Base-by-base conservation (phyloP, 2,113 vertebrate species). In the Cricetomys ansorgei region DNA sequence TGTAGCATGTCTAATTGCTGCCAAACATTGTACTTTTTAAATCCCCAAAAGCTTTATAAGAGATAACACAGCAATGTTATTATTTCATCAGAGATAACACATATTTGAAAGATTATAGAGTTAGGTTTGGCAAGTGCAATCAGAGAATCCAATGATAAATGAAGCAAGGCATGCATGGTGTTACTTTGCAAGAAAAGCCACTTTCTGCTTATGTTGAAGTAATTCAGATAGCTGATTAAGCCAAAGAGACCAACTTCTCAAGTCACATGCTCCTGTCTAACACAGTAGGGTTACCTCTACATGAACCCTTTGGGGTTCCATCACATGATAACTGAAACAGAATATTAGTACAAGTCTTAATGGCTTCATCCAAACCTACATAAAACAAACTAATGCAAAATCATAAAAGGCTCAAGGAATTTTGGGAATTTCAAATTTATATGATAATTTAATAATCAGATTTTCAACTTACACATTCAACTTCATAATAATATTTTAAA, bases 111-210 rank as follows among this genome's bases (percentile, higher is more conserved):
- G 97, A 97, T 97, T 96, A 98, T 7, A 91, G 92, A 97, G 98
- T 98, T 98, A 99, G 98, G 97, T 94, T 98, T 94, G 98, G 97
- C 96, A 98, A 98, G 97, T 84, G 98, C 97, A 98, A 97, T 98
- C 94, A 97, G 98, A 97, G 96, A 97, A 97, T 97, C 98, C 97
- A 96, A 98, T 96, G 98, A 97, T 97, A 98, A 98, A 98, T 96
- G 97, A 98, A 98, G 98, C 97, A 98, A 98, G 95, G 98, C 98
- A 98, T 97, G 97, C 97, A 98, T 65, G 89, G 95, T 97, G 97
- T 98, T 98, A 98, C 96, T 98, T 98, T 98, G 98, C 98, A 97
- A 95, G 94, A 96, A 98, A 98, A 98, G 97, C 95, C 97, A 97
- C 98, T 96, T 96, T 98, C 96, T 97, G 96, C 96, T 96, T 97